Conservation (phyloP, 2,113 vertebrate species). For the Corythoichthys haematopterus region DNA sequence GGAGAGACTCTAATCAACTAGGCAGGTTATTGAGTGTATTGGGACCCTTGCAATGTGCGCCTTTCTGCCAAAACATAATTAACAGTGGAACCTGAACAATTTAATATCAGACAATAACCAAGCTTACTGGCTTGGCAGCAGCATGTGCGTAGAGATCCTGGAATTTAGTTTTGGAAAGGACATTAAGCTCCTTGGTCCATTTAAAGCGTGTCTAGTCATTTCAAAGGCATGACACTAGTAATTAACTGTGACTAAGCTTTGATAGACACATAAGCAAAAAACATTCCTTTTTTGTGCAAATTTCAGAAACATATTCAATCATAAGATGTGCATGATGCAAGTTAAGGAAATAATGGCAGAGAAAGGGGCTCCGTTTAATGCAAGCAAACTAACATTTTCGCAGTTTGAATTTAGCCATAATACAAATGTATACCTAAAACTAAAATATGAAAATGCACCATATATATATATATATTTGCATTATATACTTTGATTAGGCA, state of each 20-base stretch:
- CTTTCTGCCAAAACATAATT: constrained; percentile 30
- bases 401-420: constrained; percentile 2
- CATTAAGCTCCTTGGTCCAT: constrained; percentile 15
- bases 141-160: constrained; percentile 29
- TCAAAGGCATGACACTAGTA: constrained; percentile 2
- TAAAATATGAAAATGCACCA: background rate
- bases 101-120: constrained; percentile 29
- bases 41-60: constrained; percentile 21
- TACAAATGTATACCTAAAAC: background rate
- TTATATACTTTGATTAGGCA: no score
- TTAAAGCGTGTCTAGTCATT: constrained; percentile 8
- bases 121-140: constrained; percentile 11
- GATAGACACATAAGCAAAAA: background rate
- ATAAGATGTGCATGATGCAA: constrained; percentile 27
- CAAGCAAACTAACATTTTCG: constrained; percentile 24
- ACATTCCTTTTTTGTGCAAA: constrained; percentile 8
- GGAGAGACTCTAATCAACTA: constrained; percentile 19
- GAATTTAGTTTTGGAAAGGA: constrained; percentile 57
- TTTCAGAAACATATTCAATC: constrained; percentile 16
- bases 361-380: constrained; percentile 6
- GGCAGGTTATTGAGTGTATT: constrained; percentile 33
- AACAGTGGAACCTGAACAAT: constrained; percentile 21
- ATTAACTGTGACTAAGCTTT: constrained; percentile 14
- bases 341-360: constrained; percentile 14
- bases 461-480: no score